phyloP scores from a whole-genome alignment of 2,113 vertebrate species.

The Bufo gargarizans region DNA sequence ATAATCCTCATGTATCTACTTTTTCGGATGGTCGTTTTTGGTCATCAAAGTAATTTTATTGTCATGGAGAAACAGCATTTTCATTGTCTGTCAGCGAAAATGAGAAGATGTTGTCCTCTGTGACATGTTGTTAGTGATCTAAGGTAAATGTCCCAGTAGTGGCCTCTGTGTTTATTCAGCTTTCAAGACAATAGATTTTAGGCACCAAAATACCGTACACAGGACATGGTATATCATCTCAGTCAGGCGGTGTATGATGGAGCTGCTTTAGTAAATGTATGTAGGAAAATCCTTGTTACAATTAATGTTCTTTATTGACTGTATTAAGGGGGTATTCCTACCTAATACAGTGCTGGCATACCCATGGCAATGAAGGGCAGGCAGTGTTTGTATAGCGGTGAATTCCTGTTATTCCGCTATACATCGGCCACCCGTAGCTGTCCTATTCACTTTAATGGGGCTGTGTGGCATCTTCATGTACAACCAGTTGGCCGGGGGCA shows the following conservation, averaged over 20 bases:
- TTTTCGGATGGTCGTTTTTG: not conserved
- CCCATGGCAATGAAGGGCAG: too few relatives aligned
- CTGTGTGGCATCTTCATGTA: too few relatives aligned
- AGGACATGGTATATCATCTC: not conserved
- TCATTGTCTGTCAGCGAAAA: constrained; percentile 21
- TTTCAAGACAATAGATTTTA: not conserved
- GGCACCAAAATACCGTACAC: not conserved
- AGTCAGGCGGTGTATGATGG: not conserved
- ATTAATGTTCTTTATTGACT: too few relatives aligned
- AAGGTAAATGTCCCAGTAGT: constrained; percentile 4
- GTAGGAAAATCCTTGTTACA: too few relatives aligned
- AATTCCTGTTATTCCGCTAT: too few relatives aligned
- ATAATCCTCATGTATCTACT: not conserved
- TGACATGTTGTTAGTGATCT: constrained; percentile 26
- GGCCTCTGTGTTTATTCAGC: constrained; percentile 15
- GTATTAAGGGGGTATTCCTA: too few relatives aligned
- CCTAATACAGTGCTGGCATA: too few relatives aligned
- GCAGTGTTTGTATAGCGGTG: too few relatives aligned
- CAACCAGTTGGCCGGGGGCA: too few relatives aligned
- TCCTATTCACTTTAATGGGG: too few relatives aligned
- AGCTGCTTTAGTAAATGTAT: not conserved
- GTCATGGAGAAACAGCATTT: not conserved
- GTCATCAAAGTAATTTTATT: constrained; percentile 37
- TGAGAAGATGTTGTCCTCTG: not conserved
- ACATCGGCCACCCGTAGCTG: too few relatives aligned